These are phyloP conservation scores for Babylonia areolata DNA, from an alignment of 1,140 invertebrate genomes.

Conservation along the genomic window DNA sequence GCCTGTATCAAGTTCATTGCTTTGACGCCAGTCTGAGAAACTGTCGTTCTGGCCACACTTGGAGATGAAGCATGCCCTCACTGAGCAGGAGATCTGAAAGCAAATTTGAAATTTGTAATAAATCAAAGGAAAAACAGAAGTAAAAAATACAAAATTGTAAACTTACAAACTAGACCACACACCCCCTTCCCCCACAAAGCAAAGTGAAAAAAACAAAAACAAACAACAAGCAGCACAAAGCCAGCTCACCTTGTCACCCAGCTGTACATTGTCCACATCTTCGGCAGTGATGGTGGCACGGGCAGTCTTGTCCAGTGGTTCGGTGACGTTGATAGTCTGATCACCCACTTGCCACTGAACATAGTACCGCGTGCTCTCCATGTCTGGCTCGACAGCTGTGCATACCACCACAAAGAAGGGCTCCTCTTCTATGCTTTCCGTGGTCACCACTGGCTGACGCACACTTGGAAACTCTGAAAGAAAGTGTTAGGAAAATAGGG, in stretches of 20 bases:
- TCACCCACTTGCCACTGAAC: conserved; percentile 6
- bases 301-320: neutral
- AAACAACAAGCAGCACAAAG: too few species aligned
- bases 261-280: neutral
- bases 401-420: conserved; percentile 41
- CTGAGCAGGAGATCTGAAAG: conserved; percentile 23
- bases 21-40: conserved; percentile 37
- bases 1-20: conserved; percentile 31
- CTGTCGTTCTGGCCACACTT: conserved; percentile 1
- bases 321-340: neutral
- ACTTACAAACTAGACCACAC: too few species aligned
- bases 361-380: neutral
- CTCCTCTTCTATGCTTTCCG: neutral
- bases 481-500: too few species aligned
- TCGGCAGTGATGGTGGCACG: conserved; percentile 8
- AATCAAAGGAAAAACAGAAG: too few species aligned
- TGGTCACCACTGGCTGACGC: conserved; percentile 30
- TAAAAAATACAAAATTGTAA: too few species aligned
- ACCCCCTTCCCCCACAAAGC: too few species aligned
- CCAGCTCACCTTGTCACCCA: conserved; percentile 20
- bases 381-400: neutral
- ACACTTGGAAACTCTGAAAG: conserved; percentile 35
- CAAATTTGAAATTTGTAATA: too few species aligned
- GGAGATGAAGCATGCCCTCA: conserved; percentile 22
- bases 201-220: too few species aligned